Evolutionary conservation across 2,797 vertebrate genomes (phyloP), one percentile per base, ranked within the genome.

Genomic region (Rhinoraja longicauda): DNA sequence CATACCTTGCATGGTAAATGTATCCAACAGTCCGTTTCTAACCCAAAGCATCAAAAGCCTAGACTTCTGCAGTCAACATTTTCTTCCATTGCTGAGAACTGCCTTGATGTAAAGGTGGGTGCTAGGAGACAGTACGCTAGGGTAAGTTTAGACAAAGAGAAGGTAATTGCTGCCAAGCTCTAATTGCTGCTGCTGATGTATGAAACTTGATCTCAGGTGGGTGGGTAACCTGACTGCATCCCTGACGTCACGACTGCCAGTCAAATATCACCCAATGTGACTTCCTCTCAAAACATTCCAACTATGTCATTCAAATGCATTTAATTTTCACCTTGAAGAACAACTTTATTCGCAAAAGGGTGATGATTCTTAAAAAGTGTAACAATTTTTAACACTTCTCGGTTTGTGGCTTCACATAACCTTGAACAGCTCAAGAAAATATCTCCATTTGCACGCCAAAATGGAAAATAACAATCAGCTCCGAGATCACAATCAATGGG

Each of bases 141-240:
- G 90, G 94, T 94, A 95, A 94, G 93, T 93, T 94, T 93, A 94
- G 95, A 94, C 95, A 96, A 96, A 96, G 94, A 94, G 45, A 45
- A 92, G 3, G 94, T 94, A 96, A 96, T 94, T 95, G 94, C 94
- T 91, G 93, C 94, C 95, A 94, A 94, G 95, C 93, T 96, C 94
- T 96, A 95, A 96, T 95, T 94, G 95, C 94, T 94, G 94, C 88
- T 90, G 93, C 95, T 94, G 94, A 95, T 93, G 93, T 94, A 94
- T 96, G 95, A 95, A 96, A 95, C 94, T 93, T 94, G 94, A 96
- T 94, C 95, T 94, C 90, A 53, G 94, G 94, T 92, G 93, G 93
- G 94, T 95, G 94, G 93, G 94, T 90, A 94, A 94, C 84, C 94
- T 94, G 90, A 93, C 94, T 93, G 94, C 90, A 92, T 45, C 36